Evolutionary conservation across 2,797 vertebrate genomes (phyloP).

Genomic region (Hylomyscus alleni): DNA sequence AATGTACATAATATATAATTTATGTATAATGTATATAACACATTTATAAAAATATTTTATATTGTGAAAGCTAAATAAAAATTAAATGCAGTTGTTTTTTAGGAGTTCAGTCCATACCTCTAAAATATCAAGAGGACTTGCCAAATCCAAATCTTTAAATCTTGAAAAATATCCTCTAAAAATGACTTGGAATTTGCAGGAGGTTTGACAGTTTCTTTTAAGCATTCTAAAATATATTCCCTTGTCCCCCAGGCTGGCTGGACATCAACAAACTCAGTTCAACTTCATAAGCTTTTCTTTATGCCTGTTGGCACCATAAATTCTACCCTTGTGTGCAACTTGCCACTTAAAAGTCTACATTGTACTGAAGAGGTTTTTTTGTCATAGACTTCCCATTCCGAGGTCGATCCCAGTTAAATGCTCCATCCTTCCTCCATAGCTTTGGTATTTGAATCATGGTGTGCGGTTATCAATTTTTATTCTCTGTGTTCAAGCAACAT

Average conservation of each 20-base stretch:
- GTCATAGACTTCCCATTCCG: not conserved
- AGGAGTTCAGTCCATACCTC: not conserved
- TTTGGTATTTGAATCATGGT: not conserved
- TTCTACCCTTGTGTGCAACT: not conserved
- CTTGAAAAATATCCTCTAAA: not conserved
- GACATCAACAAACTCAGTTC: not conserved
- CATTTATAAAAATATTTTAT: not conserved
- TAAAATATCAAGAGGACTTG: not conserved
- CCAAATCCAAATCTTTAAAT: conserved; percentile 1
- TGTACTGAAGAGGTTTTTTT: not conserved
- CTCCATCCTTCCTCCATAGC: not conserved
- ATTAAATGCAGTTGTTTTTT: not conserved
- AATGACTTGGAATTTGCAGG: not conserved
- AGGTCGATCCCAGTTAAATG: not conserved
- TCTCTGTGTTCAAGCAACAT: not conserved
- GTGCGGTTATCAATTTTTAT: not conserved
- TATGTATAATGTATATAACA: not conserved
- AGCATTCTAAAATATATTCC: not conserved
- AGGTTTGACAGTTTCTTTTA: not conserved
- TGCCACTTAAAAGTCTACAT: not conserved
- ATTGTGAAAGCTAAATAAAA: not conserved
- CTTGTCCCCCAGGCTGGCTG: not conserved
- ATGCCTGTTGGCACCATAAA: not conserved
- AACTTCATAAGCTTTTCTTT: not conserved
- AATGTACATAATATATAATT: not conserved